phyloP scores from a whole-genome alignment of 2,113 vertebrate genomes.

The Poeciliopsis turrubarensis region DNA sequence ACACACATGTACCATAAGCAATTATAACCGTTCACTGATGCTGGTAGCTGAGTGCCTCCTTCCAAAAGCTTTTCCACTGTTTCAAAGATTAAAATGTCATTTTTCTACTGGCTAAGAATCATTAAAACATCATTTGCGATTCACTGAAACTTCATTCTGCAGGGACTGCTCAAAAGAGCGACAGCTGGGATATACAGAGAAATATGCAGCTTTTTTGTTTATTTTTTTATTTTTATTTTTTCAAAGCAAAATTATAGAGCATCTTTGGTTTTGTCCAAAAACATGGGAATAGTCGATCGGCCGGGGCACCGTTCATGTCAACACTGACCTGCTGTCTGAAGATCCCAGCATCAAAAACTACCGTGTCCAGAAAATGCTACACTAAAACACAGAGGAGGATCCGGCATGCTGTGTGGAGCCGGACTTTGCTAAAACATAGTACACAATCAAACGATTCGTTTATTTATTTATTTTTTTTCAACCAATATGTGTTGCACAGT shows the following conservation, averaged over 20 bases:
- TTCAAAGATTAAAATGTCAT: neutral
- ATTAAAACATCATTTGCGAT: neutral
- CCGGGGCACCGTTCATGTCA: neutral
- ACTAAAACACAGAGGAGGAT: too few relatives aligned
- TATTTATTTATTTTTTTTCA: too few relatives aligned
- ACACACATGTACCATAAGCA: too few relatives aligned
- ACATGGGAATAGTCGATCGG: neutral
- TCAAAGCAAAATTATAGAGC: neutral
- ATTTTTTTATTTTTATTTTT: neutral
- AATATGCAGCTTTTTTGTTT: neutral
- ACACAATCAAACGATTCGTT: too few relatives aligned
- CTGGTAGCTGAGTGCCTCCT: too few relatives aligned
- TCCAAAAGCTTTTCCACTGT: too few relatives aligned
- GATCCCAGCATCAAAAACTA: neutral
- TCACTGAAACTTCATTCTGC: neutral
- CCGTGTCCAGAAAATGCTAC: neutral
- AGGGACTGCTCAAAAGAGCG: neutral
- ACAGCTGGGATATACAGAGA: neutral
- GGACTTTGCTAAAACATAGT: neutral
- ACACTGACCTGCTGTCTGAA: neutral
- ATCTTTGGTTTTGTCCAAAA: too few relatives aligned
- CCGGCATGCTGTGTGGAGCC: too few relatives aligned
- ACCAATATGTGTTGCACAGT: too few relatives aligned
- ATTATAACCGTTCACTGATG: too few relatives aligned
- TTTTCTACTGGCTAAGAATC: neutral